Percentiles rank a stretch among this genome's conserved stretches.
Conservation (phyloP, 2,888 invertebrate species). For the Microctonus brassicae region DNA sequence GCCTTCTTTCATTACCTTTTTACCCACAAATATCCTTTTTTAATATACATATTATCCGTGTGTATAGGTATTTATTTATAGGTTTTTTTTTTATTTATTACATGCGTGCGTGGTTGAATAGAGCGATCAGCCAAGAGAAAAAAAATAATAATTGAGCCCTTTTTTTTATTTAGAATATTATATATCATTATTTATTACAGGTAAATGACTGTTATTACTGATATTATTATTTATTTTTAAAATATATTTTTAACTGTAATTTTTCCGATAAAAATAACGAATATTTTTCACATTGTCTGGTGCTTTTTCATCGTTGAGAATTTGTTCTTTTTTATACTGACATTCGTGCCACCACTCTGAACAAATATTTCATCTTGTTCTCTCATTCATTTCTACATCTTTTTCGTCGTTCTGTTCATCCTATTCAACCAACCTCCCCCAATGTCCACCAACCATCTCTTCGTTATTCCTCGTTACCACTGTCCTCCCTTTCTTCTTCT, state of each 20-base stretch:
- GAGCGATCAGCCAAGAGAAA: no score
- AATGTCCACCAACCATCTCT: neutral
- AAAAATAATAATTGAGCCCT: no score
- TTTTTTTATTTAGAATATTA: no score
- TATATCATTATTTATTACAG: no score
- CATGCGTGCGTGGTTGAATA: no score
- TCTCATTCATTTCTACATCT: neutral
- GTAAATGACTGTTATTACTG: neutral
- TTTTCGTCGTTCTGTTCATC: neutral
- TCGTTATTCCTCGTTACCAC: slow-evolving; percentile 25
- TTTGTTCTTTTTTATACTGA: neutral
- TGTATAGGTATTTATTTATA: neutral
- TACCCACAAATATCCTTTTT: neutral
- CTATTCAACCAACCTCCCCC: neutral
- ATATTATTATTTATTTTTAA: no score
- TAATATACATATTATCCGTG: neutral
- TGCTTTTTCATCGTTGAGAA: neutral
- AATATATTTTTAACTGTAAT: neutral
- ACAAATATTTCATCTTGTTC: neutral
- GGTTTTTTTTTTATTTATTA: no score
- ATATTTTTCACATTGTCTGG: neutral
- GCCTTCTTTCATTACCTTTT: slow-evolving; percentile 19
- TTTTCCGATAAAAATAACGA: neutral
- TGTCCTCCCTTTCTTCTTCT: neutral
- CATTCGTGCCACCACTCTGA: neutral